Evolutionary conservation across 2,113 vertebrate species (phyloP), one percentile per base, ranked within the genome.

Genomic region (Vulpes lagopus): DNA sequence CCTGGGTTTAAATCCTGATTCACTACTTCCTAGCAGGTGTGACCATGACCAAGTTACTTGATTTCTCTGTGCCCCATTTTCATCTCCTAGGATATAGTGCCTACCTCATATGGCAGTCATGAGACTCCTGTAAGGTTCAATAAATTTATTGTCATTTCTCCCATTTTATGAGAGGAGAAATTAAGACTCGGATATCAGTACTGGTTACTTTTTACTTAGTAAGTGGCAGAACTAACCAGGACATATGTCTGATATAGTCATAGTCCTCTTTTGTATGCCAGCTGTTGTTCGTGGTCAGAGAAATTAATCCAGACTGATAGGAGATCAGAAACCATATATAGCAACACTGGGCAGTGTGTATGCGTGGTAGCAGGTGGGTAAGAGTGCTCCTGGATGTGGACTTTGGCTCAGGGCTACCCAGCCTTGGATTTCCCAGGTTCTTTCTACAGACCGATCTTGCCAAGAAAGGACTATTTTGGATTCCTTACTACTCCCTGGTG

Each of bases 401-500:
- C 1, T 25, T 65, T 32, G 10, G 51, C 10, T 15, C 25, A 43
- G 7, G 12, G 65, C 69, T 23, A 32, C 23, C 16, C 3, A 27
- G n/a, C 25, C 43, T n/a, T 85, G 53, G 11, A 62, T 11, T 84
- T 87, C 64, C 57, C 43, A 32, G 25, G 16, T n/a, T 76, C n/a
- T 43, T 43, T 43, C 43, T 43, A 43, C 43, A 43, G 43, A 43
- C 43, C 6, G 6, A 43, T 43, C 43, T 43, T 43, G 43, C 43
- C 43, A 43, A 8, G 43, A 43, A 43, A 10, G 8, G 60, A 64
- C 20, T 43, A 5, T 69, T 19, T 27, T 1, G 35, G 71, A 30
- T 27, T 62, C 30, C 35, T 73, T 69, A 78, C 53, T 22, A 64
- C 57, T 76, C 80, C 49, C 94, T 98, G 76, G 76, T 84, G 85